Evolutionary conservation across 1,140 invertebrate species (phyloP).

Genomic region (Zelostemma sp.): DNA sequence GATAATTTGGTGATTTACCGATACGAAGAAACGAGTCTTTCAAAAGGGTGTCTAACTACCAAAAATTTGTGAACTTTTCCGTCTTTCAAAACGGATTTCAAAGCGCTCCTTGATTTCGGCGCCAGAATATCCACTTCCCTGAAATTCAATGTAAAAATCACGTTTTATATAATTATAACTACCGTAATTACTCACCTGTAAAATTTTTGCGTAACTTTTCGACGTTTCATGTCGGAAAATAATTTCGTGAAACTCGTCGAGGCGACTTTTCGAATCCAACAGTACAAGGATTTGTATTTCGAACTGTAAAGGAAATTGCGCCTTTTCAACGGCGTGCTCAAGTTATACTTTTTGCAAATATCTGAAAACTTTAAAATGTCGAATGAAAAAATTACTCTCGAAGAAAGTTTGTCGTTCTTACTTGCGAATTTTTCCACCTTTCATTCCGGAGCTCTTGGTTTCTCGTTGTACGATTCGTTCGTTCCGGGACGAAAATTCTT

Average conservation of each 20-base stretch:
- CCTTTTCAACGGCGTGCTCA: constrained; percentile 49
- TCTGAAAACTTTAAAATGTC: constrained; percentile 24
- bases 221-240: constrained; percentile 58
- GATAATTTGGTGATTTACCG: constrained; percentile 47
- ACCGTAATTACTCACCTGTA: constrained; percentile 53
- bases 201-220: constrained; percentile 43
- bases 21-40: constrained; percentile 70
- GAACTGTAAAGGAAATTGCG: constrained; percentile 61
- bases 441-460: constrained; percentile 10
- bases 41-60: constrained; percentile 70
- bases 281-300: constrained; percentile 58
- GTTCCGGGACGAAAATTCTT: constrained; percentile 21
- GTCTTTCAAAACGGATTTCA: constrained; percentile 47
- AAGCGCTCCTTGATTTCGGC: constrained; percentile 42
- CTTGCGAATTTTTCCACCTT: not conserved
- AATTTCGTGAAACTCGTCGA: constrained; percentile 67
- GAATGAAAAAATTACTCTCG: not conserved
- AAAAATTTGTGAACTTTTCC: constrained; percentile 62
- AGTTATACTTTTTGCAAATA: constrained; percentile 59
- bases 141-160: no score
- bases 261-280: constrained; percentile 67
- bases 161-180: constrained; percentile 31
- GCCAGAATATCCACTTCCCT: constrained; percentile 59
- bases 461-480: constrained; percentile 15
- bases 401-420: not conserved